Base-by-base conservation (phyloP, 1,140 invertebrate species). In the Ostrea edulis region DNA sequence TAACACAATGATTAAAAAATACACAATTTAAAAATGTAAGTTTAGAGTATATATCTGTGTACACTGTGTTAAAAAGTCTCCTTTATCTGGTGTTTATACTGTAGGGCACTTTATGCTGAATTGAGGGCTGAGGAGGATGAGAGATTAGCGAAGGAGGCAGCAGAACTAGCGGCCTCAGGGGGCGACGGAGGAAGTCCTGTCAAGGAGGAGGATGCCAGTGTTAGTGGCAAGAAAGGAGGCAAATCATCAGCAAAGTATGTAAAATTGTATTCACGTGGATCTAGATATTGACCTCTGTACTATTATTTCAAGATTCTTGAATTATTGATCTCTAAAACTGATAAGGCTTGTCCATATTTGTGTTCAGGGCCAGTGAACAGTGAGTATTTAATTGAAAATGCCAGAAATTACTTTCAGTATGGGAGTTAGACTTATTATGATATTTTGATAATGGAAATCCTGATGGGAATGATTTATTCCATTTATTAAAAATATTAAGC, bases 81-180 rank as follows among this genome's bases (percentile, higher is more conserved):
- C 35, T 5, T 44, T 44, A 44, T 44, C 35, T 14, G 12, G 12
- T 62, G 55, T n/a, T 62, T 62, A 17, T n/a, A 25, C 8, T 83
- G 17, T 52, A 83, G 92, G 81, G 84, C 89, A 52, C 86, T 91
- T 11, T 91, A 92, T 83, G 86, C 87, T 62, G 89, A 91, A 82
- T 62, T 93, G 71, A 91, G 92, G 55, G 86, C 82, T 22, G 89
- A 89, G 20, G 91, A 93, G 62, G 90, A 92, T n/a, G 91, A 92
- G 44, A 89, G 87, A 62, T 51, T 90, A 29, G 90, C 89, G 14
- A 87, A 90, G 82, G 90, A 92, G 68, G 90, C 90, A n/a, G 89
- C 87, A 29, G 88, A 90, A 58, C 87, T 83, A 25, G 87, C 71
- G 8, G 89, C 86, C 0, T 87, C 84, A 22, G 89, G 85, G n/a